Evolutionary conservation across 2,888 invertebrate species (phyloP).

Genomic region (Ichneumoninae sp.): DNA sequence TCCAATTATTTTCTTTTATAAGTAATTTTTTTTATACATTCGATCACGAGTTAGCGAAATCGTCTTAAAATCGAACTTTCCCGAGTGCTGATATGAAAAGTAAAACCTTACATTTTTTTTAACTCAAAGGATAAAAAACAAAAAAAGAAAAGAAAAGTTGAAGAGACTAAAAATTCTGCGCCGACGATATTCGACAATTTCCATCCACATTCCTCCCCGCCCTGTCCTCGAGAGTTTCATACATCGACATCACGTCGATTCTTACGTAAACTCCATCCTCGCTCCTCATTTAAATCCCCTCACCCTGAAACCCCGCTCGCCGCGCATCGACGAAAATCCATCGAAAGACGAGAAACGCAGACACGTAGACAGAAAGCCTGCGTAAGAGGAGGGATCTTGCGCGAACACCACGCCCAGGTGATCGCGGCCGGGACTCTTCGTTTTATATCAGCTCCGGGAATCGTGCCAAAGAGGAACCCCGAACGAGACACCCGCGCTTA

Average conservation of each 20-base stretch:
- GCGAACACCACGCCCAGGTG: constrained; percentile 72
- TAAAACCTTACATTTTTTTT: no score
- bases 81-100: no score
- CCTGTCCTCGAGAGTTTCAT: neutral
- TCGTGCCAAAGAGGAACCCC: constrained; percentile 64
- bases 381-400: constrained; percentile 62
- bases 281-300: constrained; percentile 46
- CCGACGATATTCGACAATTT: neutral
- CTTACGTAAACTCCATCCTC: neutral
- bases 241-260: neutral
- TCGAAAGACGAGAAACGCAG: constrained; percentile 51
- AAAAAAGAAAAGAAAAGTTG: neutral
- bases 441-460: constrained; percentile 62
- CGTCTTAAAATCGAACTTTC: no score
- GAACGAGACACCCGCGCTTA: constrained; percentile 53
- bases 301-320: constrained; percentile 13
- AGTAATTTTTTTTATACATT: no score
- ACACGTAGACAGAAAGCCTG: constrained; percentile 66
- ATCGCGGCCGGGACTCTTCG: constrained; percentile 44
- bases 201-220: neutral
- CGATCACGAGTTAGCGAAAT: no score
- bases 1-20: no score
- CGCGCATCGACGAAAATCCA: neutral
- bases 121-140: no score
- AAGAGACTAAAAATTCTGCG: neutral